Conservation (phyloP, 2,797 vertebrate genomes). For the Decapterus maruadsi region DNA sequence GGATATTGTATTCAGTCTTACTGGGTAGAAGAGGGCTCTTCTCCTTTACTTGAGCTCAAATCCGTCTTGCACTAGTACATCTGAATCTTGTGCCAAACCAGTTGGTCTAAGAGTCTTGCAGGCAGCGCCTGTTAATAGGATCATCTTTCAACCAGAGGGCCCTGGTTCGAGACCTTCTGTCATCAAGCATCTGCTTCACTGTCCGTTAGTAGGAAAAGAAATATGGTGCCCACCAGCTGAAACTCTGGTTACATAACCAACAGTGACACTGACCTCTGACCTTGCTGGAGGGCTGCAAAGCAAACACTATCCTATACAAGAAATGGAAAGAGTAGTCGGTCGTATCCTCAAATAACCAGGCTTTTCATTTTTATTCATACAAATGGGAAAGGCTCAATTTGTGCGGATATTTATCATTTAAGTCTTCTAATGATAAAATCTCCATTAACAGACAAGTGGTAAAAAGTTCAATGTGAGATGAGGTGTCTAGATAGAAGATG, state of each 20-base stretch:
- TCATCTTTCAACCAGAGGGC: conserved; percentile 23
- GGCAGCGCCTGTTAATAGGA: conserved; percentile 19
- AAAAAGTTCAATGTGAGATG: conserved; percentile 1
- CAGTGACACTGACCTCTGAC: conserved; percentile 28
- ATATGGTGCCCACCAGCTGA: conserved; percentile 13
- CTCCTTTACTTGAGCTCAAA: background rate
- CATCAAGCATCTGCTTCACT: conserved; percentile 39
- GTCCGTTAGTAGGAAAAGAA: conserved; percentile 34
- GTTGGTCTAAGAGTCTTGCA: conserved; percentile 8
- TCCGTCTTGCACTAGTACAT: background rate
- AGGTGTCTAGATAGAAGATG: background rate
- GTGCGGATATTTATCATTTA: background rate
- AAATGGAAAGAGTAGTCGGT: background rate
- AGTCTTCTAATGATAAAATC: conserved; percentile 5
- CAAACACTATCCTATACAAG: background rate
- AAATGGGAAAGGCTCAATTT: too few species aligned
- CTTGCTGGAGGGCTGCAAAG: conserved; percentile 9
- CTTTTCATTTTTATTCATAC: too few species aligned
- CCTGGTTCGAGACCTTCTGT: conserved; percentile 24
- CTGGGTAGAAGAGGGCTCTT: background rate
- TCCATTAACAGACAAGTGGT: background rate
- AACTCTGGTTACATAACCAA: conserved; percentile 22
- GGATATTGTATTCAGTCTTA: background rate
- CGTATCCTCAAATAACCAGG: background rate
- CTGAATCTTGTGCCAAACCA: background rate